Conservation (phyloP, 2,113 vertebrate genomes). For the Atherinomorus stipes region DNA sequence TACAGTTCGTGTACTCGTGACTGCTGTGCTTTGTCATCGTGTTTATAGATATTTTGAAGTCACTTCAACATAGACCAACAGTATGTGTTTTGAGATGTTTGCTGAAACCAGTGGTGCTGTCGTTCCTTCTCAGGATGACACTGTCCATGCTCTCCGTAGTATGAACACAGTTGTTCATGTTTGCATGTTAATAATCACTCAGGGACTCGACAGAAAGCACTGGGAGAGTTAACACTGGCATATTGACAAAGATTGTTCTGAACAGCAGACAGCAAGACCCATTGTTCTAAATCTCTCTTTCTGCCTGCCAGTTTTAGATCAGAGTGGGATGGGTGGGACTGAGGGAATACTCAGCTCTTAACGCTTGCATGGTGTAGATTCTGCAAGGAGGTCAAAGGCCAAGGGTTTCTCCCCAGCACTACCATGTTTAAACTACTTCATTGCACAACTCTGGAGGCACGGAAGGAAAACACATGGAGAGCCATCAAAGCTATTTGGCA, state of each 20-base stretch:
- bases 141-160: constrained; percentile 5
- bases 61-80: background rate
- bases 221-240: constrained; percentile 62
- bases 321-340: constrained; percentile 68
- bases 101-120: constrained; percentile 1
- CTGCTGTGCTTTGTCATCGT: no score
- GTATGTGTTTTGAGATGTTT: background rate
- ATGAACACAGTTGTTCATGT: constrained; percentile 44
- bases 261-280: constrained; percentile 67
- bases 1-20: background rate
- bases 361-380: constrained; percentile 72
- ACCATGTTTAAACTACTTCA: constrained; percentile 65
- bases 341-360: constrained; percentile 64
- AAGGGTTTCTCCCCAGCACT: constrained; percentile 76
- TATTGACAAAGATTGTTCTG: constrained; percentile 65
- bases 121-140: background rate
- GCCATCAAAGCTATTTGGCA: constrained; percentile 73
- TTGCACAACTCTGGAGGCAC: constrained; percentile 51
- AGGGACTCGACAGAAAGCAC: constrained; percentile 45
- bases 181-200: constrained; percentile 65
- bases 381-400: constrained; percentile 69
- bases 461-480: constrained; percentile 63
- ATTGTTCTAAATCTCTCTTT: constrained; percentile 76
- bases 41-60: background rate
- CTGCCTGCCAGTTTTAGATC: constrained; percentile 74